Conservation (phyloP, 1,140 invertebrate genomes). For the Pinna nobilis region DNA sequence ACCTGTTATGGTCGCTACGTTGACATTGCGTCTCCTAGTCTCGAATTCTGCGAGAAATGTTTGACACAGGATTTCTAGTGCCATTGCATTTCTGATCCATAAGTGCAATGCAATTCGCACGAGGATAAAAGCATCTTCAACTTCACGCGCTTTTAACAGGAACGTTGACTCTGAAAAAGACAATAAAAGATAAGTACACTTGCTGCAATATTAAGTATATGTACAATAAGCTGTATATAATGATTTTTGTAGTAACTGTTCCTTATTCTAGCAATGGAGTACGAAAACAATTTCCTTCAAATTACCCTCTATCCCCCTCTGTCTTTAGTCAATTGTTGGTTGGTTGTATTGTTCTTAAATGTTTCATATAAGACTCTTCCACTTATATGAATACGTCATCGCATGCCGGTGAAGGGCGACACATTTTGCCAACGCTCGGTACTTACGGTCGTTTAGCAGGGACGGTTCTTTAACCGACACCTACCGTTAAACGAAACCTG, state of each 20-base stretch:
- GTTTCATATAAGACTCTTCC: too few relatives aligned
- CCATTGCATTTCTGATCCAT: constrained; percentile 4
- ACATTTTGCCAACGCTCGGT: too few relatives aligned
- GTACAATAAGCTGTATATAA: background rate
- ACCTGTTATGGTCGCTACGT: constrained; percentile 22
- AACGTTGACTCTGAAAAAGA: background rate
- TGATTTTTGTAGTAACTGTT: background rate
- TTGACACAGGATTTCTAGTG: background rate
- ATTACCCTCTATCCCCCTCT: too few relatives aligned
- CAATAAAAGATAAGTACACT: background rate
- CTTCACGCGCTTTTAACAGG: background rate
- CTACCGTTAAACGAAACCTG: background rate
- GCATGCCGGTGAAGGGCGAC: too few relatives aligned
- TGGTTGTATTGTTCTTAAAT: too few relatives aligned
- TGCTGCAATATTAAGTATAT: background rate
- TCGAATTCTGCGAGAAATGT: constrained; percentile 6
- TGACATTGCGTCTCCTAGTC: background rate
- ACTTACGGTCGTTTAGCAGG: too few relatives aligned
- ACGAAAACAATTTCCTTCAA: background rate
- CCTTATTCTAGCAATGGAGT: background rate
- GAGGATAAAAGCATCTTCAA: background rate
- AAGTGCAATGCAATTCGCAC: background rate
- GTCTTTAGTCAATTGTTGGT: too few relatives aligned
- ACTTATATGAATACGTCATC: too few relatives aligned
- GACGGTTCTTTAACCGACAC: background rate